These are phyloP conservation scores for Sarcophaga carnaria DNA, from an alignment of 2,888 invertebrate species.

Conservation along the genomic window DNA sequence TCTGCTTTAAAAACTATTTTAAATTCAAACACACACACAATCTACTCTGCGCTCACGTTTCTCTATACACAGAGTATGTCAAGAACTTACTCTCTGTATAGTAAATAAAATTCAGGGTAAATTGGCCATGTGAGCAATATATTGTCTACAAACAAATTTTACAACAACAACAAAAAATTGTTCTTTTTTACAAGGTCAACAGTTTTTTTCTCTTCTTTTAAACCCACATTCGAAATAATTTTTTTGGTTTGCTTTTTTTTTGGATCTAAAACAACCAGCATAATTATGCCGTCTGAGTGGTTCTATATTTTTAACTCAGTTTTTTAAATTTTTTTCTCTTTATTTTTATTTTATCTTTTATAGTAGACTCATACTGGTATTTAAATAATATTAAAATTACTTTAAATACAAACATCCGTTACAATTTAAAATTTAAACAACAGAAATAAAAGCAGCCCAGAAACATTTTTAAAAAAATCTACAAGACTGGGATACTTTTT, in stretches of 20 bases:
- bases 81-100: slow-evolving; percentile 54
- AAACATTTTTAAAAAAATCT: too few species aligned
- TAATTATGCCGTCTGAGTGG: not conserved
- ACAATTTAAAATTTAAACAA: slow-evolving; percentile 5
- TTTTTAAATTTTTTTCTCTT: not conserved
- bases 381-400: slow-evolving; percentile 3
- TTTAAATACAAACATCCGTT: slow-evolving; percentile 50
- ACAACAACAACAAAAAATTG: slow-evolving; percentile 17
- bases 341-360: too few species aligned
- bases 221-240: slow-evolving; percentile 40
- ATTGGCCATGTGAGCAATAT: slow-evolving; percentile 42
- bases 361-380: slow-evolving; percentile 26
- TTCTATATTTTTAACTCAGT: slow-evolving; percentile 1
- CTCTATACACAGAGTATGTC: slow-evolving; percentile 54
- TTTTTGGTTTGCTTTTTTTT: slow-evolving; percentile 4
- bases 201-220: slow-evolving; percentile 8
- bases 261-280: slow-evolving; percentile 18
- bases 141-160: slow-evolving; percentile 17
- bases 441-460: not conserved
- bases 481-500: too few species aligned
- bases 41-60: slow-evolving; percentile 2
- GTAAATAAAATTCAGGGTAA: slow-evolving; percentile 22
- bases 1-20: slow-evolving; percentile 31
- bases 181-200: slow-evolving; percentile 39
- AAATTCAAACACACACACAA: not conserved